Percentiles rank a stretch among this genome's conserved stretches.
Evolutionary conservation across 2,888 invertebrate genomes (phyloP).

Genomic region (Chloroclysta siterata): DNA sequence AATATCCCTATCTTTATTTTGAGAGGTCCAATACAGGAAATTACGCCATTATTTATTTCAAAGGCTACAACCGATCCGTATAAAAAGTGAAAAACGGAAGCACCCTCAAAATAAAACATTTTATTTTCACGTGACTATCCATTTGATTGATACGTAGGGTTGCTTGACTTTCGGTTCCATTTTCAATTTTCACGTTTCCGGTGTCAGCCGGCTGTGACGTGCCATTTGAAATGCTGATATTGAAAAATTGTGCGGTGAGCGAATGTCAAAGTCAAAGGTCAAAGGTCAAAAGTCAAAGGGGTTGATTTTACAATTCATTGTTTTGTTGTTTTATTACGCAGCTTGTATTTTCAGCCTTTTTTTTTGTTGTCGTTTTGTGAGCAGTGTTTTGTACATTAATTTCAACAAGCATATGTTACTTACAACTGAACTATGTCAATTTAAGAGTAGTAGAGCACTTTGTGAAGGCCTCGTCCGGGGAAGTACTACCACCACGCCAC

Average conservation of each 20-base stretch:
- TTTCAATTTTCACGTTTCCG: conserved; percentile 55
- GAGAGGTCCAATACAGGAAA: too few relatives aligned
- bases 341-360: background rate
- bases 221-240: conserved; percentile 23
- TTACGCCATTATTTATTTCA: background rate
- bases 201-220: conserved; percentile 29
- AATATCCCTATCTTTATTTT: too few relatives aligned
- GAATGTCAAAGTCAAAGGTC: too few relatives aligned
- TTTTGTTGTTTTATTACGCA: conserved; percentile 3
- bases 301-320: conserved; percentile 28
- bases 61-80: background rate
- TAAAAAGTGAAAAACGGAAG: background rate
- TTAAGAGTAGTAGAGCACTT: too few relatives aligned
- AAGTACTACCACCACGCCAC: too few relatives aligned
- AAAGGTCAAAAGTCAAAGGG: too few relatives aligned
- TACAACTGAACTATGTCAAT: too few relatives aligned
- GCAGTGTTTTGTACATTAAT: background rate
- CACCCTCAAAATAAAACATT: conserved; percentile 21
- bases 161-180: conserved; percentile 50
- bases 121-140: conserved; percentile 31
- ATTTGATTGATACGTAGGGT: conserved; percentile 51
- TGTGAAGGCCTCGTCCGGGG: too few relatives aligned
- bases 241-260: conserved; percentile 28
- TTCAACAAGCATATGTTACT: too few relatives aligned
- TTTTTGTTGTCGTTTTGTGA: background rate